Evolutionary conservation across 2,113 vertebrate genomes (phyloP).

Genomic region (Recurvirostra avosetta): DNA sequence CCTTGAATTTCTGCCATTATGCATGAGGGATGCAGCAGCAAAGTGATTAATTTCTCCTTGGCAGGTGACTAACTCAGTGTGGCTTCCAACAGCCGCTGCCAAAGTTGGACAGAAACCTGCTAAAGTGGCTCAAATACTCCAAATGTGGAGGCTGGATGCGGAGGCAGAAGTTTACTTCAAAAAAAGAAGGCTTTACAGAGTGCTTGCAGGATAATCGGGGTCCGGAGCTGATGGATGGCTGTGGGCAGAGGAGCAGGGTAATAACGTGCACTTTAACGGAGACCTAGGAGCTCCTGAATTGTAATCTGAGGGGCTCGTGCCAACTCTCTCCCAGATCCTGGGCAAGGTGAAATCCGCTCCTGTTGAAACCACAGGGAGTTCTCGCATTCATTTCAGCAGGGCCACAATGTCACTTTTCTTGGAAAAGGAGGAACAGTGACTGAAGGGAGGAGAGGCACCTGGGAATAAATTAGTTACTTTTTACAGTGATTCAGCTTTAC

Average conservation of each 20-base stretch:
- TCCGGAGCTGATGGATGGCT: background rate
- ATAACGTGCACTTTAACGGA: background rate
- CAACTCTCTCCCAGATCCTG: background rate
- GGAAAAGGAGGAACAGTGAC: background rate
- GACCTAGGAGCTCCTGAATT: background rate
- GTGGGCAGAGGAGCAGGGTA: background rate
- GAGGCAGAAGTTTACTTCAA: background rate
- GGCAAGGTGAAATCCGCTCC: background rate
- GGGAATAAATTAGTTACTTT: background rate
- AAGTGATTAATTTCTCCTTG: slow-evolving; percentile 48
- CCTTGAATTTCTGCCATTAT: background rate
- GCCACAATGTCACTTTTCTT: background rate
- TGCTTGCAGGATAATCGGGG: background rate
- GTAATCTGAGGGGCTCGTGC: background rate
- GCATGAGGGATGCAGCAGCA: background rate
- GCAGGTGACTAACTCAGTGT: background rate
- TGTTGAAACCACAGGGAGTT: background rate
- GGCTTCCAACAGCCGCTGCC: background rate
- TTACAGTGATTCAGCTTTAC: background rate
- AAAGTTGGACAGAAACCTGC: background rate
- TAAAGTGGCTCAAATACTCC: slow-evolving; percentile 1
- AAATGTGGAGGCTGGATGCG: background rate
- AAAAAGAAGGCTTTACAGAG: background rate
- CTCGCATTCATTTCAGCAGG: background rate
- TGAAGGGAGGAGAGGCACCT: background rate